Evolutionary conservation across 1,140 invertebrate genomes (phyloP), one percentile per base, ranked within the genome.

Genomic region (Drosophila pectinifera): DNA sequence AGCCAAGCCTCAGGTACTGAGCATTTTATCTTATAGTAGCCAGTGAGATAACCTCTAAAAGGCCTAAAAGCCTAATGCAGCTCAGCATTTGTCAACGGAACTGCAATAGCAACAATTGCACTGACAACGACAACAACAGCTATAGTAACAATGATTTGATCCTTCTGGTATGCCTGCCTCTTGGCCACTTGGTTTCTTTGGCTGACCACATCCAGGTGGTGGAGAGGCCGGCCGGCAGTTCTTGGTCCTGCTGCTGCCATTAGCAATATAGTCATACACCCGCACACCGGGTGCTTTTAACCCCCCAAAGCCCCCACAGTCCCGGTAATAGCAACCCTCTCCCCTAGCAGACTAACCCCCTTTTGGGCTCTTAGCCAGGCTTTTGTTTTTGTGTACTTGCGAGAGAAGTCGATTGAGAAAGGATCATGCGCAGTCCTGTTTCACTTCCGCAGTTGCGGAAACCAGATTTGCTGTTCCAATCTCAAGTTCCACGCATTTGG

Each of bases 301-400:
- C 46, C 57, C 48, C 46, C 39, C 16, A 24, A n/a, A 10, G 11
- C 39, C 65, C 28, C 24, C 10, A 1, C 11, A 20, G 5, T 5
- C 18, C 20, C 10, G 7, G 18, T 4, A 14, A 20, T 34, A 34
- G 28, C 28, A 51, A 20, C 36, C n/a, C 41, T 38, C 46, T 26
- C 39, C 67, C 24, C 48, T 20, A 20, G 36, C 14, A 20, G 45
- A 42, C 45, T 42, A 26, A 74, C 70, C 53, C 73, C 73, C 72
- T 31, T 61, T 75, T 53, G 20, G 58, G n/a, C 34, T 39, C 42
- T 64, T 65, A 20, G 64, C 53, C 61, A 65, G 45, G 61, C 53
- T 75, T 75, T 75, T 75, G 73, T 75, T 75, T 75, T 75, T 75
- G 73, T 75, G 61, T 75, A 75, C 72, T 70, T 70, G 64, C 49